Base-by-base conservation (phyloP, 1,140 invertebrate species). In the Drosophila bifasciata region DNA sequence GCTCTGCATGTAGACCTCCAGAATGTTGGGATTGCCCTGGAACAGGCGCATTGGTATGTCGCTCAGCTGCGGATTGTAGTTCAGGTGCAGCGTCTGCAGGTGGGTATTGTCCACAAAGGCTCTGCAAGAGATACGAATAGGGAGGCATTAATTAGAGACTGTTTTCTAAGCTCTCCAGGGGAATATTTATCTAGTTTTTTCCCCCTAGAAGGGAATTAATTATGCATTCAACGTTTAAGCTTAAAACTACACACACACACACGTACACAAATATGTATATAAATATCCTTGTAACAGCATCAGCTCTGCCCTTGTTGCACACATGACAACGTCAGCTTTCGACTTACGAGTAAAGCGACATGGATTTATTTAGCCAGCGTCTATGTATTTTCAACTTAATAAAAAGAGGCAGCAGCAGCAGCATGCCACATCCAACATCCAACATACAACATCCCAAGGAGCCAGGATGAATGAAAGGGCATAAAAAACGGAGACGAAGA, bases 101-200 rank as follows among this genome's bases (percentile, higher is more conserved):
- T 96, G 95, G 19, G 96, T 95, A 91, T 97, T 97, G 92, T 97
- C 96, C 40, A 96, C 95, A 86, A 97, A 96, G 44, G 96, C 95
- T 91, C 95, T 93, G 72, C 0, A 84, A 89, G 6, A 3, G 8
- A 32, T 32, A 1, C 8, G 0, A 50, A 41, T 9, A 46, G 8
- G 19, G 6, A 6, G 1, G 44, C 6, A 58, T 11, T 32, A 13
- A 15, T 28, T 1, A 2, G 11, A 0, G 5, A 52, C 8, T 40
- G 3, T 9, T 40, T 21, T 21, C 15, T 5, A 5, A 3, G 11
- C 32, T 3, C 32, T 5, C 6, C 11, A 6, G 7, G 8, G 13
- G n/a, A 15, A 23, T 21, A 25, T 17, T 8, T 36, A 11, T 51
- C 13, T 43, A 43, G 15, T 19, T 13, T 36, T 23, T 25, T n/a